These are phyloP conservation scores for Argynnis bischoffii DNA, from an alignment of 2,888 invertebrate genomes.

Conservation along the genomic window DNA sequence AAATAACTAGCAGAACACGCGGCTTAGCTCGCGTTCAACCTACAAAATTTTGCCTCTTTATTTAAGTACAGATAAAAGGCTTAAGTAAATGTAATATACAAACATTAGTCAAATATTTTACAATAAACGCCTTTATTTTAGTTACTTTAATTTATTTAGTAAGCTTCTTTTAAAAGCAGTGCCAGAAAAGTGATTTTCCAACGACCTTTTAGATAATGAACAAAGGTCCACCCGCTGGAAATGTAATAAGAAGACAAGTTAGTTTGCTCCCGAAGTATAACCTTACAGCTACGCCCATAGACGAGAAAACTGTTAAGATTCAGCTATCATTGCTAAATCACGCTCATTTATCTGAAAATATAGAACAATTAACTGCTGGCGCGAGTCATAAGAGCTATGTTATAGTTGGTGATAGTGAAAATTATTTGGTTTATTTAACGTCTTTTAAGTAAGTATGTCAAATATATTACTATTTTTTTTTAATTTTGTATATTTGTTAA, in stretches of 20 bases:
- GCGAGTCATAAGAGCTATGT: conserved; percentile 79
- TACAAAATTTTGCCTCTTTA: too few species aligned
- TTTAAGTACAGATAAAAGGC: too few species aligned
- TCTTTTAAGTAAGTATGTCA: conserved; percentile 76
- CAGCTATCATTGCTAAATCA: conserved; percentile 70
- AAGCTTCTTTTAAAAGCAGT: too few species aligned
- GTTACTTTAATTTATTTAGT: too few species aligned
- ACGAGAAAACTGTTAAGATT: conserved; percentile 58
- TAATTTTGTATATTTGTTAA: too few species aligned
- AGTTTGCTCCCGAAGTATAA: conserved; percentile 84
- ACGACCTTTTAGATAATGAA: conserved; percentile 83
- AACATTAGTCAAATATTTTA: too few species aligned
- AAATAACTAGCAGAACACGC: too few species aligned
- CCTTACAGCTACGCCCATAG: conserved; percentile 63
- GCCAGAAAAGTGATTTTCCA: neutral
- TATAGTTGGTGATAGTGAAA: conserved; percentile 85
- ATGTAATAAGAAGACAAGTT: conserved; percentile 84
- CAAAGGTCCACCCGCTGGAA: conserved; percentile 88
- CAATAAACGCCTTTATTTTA: too few species aligned
- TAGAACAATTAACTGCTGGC: conserved; percentile 72
- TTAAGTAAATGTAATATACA: too few species aligned
- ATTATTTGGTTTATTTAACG: conserved; percentile 81
- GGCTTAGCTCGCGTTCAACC: too few species aligned
- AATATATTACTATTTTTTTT: too few species aligned
- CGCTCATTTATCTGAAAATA: conserved; percentile 65